Evolutionary conservation across 2,113 vertebrate species (phyloP), one percentile per base, ranked within the genome.

Genomic region (Psittacula cyanocephala): DNA sequence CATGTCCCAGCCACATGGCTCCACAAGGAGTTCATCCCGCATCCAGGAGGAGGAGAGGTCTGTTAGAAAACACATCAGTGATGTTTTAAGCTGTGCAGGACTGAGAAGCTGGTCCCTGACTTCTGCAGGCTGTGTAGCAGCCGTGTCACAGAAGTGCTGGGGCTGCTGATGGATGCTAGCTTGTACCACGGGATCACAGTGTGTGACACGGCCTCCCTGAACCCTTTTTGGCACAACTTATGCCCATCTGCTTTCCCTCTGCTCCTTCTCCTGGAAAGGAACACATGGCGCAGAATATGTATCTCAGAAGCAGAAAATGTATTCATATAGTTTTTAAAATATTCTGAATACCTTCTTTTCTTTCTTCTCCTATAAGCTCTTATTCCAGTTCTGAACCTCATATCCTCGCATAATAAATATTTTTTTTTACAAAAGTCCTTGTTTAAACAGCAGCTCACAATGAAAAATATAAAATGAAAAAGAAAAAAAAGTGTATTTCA

Each of bases 161-260:
- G 2, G 2, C 29, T 31, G 25, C 41, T 85, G 74, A 86, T 22
- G 83, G 67, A 64, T 50, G 65, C 65, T 72, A 53, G 67, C 77
- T 72, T 57, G 81, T 77, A 90, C 86, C 80, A 92, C 77, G 80
- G 92, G 83, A 96, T 72, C 39, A 2, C 5, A 1, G 82, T 33
- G 92, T 71, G 44, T 78, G 84, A 81, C 86, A 69, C 0, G 1
- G 86, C 69, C 78, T 91, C 52, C 76, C 62, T 71, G 57, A 93
- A 81, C 80, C 41, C 80, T 81, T 84, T 71, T 20, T 93, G 88
- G 95, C 93, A 94, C 76, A 79, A 70, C 52, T 72, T 41, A 81
- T 0, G 18, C 47, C 93, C 92, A 96, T 95, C 86, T 97, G 96
- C 64, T 91, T 93, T 77, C 92, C 92, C 93, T 95, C 88, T 96